These are phyloP conservation scores for Garra rufa DNA, from an alignment of 2,113 vertebrate species.

Conservation along the genomic window DNA sequence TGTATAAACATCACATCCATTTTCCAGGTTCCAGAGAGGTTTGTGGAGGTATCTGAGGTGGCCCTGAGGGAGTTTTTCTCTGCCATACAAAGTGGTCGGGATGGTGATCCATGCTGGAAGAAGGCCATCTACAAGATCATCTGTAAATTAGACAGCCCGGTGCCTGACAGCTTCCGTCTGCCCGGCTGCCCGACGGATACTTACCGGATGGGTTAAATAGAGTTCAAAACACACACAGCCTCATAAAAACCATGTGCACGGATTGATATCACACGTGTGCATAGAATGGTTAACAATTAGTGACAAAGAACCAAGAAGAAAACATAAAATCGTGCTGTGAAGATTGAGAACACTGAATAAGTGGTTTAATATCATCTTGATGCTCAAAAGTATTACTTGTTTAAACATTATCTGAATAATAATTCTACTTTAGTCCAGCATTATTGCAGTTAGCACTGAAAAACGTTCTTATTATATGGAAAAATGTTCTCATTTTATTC, in stretches of 20 bases:
- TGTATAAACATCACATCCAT: background rate
- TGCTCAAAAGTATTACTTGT: slow-evolving; percentile 25
- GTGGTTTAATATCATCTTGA: background rate
- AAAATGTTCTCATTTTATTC: slow-evolving; percentile 31
- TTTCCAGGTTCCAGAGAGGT: slow-evolving; percentile 94
- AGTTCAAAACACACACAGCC: background rate
- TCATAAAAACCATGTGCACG: background rate
- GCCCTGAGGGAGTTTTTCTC: slow-evolving; percentile 98
- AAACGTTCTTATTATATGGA: background rate
- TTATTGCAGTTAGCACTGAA: slow-evolving; percentile 4
- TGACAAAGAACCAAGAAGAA: background rate
- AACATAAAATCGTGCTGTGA: background rate
- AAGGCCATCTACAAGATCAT: slow-evolving; percentile 99
- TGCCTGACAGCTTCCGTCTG: slow-evolving; percentile 97
- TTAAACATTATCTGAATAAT: background rate
- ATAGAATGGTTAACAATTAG: background rate
- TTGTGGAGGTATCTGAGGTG: slow-evolving; percentile 96
- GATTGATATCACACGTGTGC: slow-evolving; percentile 4
- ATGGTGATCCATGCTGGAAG: slow-evolving; percentile 99
- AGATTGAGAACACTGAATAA: background rate
- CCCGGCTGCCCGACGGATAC: slow-evolving; percentile 93
- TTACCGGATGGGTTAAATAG: slow-evolving; percentile 61
- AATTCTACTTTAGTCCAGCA: background rate
- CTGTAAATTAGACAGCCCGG: slow-evolving; percentile 97
- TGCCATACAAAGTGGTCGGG: slow-evolving; percentile 97